Percentiles rank a stretch among this genome's conserved stretches.
Evolutionary conservation across 2,888 invertebrate species (phyloP).

Genomic region (Drosophila austrosaltans): DNA sequence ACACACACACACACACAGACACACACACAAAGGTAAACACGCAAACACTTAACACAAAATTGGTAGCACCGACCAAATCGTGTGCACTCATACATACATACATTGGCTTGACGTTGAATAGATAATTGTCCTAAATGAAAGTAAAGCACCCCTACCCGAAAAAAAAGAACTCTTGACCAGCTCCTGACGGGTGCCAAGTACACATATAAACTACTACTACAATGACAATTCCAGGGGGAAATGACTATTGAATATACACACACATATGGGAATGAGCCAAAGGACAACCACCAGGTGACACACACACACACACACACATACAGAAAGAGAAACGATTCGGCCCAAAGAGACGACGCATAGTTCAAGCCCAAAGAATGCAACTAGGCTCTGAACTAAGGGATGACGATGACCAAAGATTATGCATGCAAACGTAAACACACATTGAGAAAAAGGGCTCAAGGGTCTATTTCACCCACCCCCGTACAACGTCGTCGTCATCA

Average conservation of each 20-base stretch:
- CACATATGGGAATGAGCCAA: slow-evolving; percentile 31
- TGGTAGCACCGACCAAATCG: slow-evolving; percentile 70
- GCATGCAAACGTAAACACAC: slow-evolving; percentile 59
- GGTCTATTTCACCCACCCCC: slow-evolving; percentile 15
- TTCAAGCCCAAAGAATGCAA: slow-evolving; percentile 50
- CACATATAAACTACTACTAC: slow-evolving; percentile 32
- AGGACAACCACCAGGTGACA: slow-evolving; percentile 70
- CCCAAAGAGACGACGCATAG: slow-evolving; percentile 20
- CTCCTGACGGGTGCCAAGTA: slow-evolving; percentile 61
- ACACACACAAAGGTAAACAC: slow-evolving; percentile 55
- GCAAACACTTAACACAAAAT: slow-evolving; percentile 77
- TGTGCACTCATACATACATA: slow-evolving; percentile 74
- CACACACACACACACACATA: slow-evolving; percentile 44
- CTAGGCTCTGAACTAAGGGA: slow-evolving; percentile 54
- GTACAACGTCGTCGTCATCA: slow-evolving; percentile 22
- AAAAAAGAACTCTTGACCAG: slow-evolving; percentile 34
- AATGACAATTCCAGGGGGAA: slow-evolving; percentile 76
- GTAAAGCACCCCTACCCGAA: slow-evolving; percentile 39
- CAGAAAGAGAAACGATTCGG: neutral
- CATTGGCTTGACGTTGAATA: slow-evolving; percentile 75
- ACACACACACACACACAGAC: slow-evolving; percentile 35
- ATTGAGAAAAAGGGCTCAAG: slow-evolving; percentile 45
- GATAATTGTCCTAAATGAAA: slow-evolving; percentile 80
- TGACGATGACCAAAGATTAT: slow-evolving; percentile 75
- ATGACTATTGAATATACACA: slow-evolving; percentile 61